A percentile compares a stretch with the other conserved stretches of the same genome.
phyloP scores from a whole-genome alignment of 2,888 invertebrate genomes.

The Brenthis ino region DNA sequence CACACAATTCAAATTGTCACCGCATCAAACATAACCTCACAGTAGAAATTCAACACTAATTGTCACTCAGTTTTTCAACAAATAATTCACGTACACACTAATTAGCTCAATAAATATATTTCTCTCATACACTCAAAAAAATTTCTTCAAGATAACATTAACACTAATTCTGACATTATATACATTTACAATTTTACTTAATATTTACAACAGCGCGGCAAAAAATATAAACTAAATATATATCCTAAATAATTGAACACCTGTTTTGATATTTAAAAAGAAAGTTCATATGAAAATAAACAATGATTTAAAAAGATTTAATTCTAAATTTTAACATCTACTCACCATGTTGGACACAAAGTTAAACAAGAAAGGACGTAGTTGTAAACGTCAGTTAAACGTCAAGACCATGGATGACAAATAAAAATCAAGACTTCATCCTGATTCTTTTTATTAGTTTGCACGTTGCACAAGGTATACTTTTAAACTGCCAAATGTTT shows the following conservation, averaged over 20 bases:
- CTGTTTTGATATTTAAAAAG: neutral
- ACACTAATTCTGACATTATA: neutral
- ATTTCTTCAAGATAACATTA: too few species aligned
- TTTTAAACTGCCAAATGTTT: neutral
- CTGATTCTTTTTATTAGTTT: neutral
- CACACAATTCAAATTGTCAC: constrained; percentile 39
- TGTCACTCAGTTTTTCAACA: neutral
- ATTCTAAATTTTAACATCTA: constrained; percentile 45
- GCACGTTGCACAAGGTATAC: neutral
- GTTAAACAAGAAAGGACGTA: constrained; percentile 61
- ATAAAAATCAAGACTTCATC: constrained; percentile 17
- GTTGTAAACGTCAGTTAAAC: constrained; percentile 31
- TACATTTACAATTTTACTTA: constrained; percentile 3
- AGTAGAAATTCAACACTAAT: neutral
- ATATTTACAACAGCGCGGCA: neutral
- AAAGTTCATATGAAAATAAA: neutral
- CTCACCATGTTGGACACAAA: constrained; percentile 77
- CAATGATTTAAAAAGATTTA: constrained; percentile 62
- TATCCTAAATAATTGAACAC: neutral
- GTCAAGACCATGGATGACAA: too few species aligned
- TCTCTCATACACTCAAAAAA: too few species aligned
- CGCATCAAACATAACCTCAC: constrained; percentile 8
- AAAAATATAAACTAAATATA: constrained; percentile 3
- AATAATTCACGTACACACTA: too few species aligned
- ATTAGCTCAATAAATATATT: too few species aligned